Percentiles rank a stretch among this genome's conserved stretches.
These are phyloP conservation scores for Salarias fasciatus DNA, from an alignment of 2,797 vertebrate genomes.

Conservation along the genomic window DNA sequence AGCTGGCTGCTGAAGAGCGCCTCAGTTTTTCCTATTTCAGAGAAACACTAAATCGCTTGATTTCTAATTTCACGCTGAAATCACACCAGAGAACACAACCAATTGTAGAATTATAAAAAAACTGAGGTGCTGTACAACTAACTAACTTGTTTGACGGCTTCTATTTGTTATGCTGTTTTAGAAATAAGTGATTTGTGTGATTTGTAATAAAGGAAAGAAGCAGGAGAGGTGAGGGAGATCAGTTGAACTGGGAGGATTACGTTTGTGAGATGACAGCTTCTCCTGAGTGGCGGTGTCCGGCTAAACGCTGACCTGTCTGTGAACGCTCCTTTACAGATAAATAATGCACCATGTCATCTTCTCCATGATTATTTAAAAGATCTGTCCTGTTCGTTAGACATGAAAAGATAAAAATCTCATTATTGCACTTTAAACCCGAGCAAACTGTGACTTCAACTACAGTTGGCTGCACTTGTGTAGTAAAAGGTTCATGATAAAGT, in stretches of 20 bases:
- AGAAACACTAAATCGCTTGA: too few species aligned
- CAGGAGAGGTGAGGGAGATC: conserved; percentile 5
- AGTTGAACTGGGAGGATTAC: not conserved
- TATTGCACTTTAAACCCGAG: conserved; percentile 63
- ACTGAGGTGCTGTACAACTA: too few species aligned
- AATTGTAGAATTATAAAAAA: too few species aligned
- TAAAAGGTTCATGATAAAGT: not conserved
- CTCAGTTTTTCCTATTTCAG: too few species aligned
- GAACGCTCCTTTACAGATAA: conserved; percentile 4
- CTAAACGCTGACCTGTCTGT: not conserved
- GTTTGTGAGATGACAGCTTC: not conserved
- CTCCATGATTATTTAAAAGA: conserved; percentile 8
- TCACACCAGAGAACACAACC: too few species aligned
- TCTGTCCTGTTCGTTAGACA: not conserved
- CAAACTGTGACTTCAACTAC: conserved; percentile 17
- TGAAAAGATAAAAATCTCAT: conserved; percentile 20
- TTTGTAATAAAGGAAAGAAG: too few species aligned
- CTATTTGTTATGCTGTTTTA: too few species aligned
- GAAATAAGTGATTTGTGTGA: too few species aligned
- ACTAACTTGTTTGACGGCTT: too few species aligned
- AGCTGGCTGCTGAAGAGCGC: too few species aligned
- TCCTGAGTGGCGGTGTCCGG: not conserved
- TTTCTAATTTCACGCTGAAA: too few species aligned
- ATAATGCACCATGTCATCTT: conserved; percentile 1
- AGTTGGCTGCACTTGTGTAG: conserved; percentile 8